Evolutionary conservation across 2,113 vertebrate species (phyloP).

Genomic region (Amblyornis subalaris): DNA sequence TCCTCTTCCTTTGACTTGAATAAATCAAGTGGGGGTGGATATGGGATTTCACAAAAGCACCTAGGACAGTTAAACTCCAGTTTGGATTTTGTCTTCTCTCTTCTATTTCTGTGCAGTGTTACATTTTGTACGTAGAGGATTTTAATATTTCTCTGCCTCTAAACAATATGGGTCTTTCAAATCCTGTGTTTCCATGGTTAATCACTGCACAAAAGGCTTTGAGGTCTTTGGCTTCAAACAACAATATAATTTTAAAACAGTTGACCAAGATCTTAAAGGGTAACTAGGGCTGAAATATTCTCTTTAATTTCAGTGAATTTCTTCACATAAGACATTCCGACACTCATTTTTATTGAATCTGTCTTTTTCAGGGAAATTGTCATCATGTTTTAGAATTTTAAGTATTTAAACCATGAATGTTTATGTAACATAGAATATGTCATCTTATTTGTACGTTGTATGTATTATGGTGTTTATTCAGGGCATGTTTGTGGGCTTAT

Average conservation of each 20-base stretch:
- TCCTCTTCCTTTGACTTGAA: neutral
- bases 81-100: neutral
- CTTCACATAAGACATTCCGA: neutral
- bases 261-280: neutral
- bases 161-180: neutral
- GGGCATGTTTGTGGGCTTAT: neutral
- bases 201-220: neutral
- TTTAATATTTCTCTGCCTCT: neutral
- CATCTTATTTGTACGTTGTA: neutral
- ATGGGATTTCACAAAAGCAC: neutral
- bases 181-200: neutral
- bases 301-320: neutral
- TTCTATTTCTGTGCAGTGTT: rapidly evolving
- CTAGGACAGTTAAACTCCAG: neutral
- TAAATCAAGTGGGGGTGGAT: neutral
- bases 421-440: neutral
- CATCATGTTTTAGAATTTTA: neutral
- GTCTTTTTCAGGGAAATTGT: neutral
- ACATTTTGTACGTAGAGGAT: neutral
- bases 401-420: neutral
- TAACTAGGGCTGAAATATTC: neutral
- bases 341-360: neutral
- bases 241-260: neutral
- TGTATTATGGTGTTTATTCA: neutral
- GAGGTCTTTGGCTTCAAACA: neutral